Base-by-base conservation (phyloP, 2,113 vertebrate species). In the Australoheros scitulus region DNA sequence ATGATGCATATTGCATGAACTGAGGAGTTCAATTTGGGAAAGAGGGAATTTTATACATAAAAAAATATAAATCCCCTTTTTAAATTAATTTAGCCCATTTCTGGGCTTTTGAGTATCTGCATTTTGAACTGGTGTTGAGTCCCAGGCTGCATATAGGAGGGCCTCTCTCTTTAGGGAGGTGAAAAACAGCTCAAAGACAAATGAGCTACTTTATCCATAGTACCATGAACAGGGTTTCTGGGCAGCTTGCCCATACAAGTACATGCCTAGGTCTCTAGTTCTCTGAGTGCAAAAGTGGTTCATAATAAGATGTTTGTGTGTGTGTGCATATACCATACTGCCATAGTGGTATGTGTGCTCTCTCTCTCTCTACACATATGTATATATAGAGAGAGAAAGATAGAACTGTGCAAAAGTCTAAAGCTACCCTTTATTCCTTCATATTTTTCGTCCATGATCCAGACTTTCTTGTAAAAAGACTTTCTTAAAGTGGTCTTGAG, bases 171-270 rank as follows among this genome's bases (percentile, higher is more conserved):
- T 77, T 74, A 52, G 61, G 61, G 61, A 90, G 65, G 36, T 32
- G 80, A 84, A 84, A 79, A 90, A 90, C 86, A 70, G 77, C 63
- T 74, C 61, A 70, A 77, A 89, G 87, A 87, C 83, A 87, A 89
- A 90, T 88, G 59, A 84, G 79, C 79, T 65, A 61, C 87, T 81
- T 18, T 20, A 78, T 57, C 32, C 32, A 47, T 77, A 84, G 36
- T 79, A 75, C 61, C 79, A 29, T 36, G 7, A 85, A 77, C 81
- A 81, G 81, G 22, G 24, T 64, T 88, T 85, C 76, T 58, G 83
- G 89, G 82, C 83, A 89, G 32, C 5, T 70, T 80, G 68, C 79
- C 85, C 86, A 68, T 72, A 76, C 74, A n/a, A 84, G 79, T 79
- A 61, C 75, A 81, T 86, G 61, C 83, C 59, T 88, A 50, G 41